Evolutionary conservation across 2,888 invertebrate species (phyloP), one percentile per base, ranked within the genome.

Genomic region (Cactoblastis cactorum): DNA sequence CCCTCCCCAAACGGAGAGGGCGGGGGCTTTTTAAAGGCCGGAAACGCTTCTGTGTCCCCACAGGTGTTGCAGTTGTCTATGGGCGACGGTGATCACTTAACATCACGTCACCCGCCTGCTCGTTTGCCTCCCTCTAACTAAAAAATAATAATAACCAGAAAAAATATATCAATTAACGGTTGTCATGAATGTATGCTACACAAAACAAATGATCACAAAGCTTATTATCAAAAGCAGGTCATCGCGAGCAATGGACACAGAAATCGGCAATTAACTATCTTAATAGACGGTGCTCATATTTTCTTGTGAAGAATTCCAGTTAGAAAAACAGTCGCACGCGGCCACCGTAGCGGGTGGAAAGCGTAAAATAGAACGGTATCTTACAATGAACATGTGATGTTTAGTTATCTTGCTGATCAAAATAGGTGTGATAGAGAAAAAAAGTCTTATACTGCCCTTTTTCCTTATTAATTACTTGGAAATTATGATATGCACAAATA

Each of bases 241-340:
- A 74, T 62, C 63, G 62, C 64, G 62, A 67, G 55, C 67, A 69
- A 68, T 67, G 43, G 43, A 64, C 75, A 76, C 78, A 76, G 71
- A 71, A 69, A 81, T 75, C 72, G 71, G 65, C 71, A 85, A 85
- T 85, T 86, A 86, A 78, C 77, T 77, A 72, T 59, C 67, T 72
- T 84, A 85, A 80, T 83, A 78, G 75, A 58, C 62, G 58, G 58
- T 64, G 57, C 62, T 62, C 55, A 62, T 66, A 77, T 73, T 86
- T 86, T 87, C 87, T 86, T 83, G 67, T 66, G 53, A 78, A 75
- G 87, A 86, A 88, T 86, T 77, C 71, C 62, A 66, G 56, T 60
- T 57, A 62, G 74, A 80, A 83, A 86, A 86, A 84, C 70, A 62
- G 58, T 56, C 55, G 67, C 66, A 69, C 54, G 61, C 74, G 67